These are phyloP conservation scores for Drosophila asahinai DNA, from an alignment of 1,140 invertebrate species.

Conservation along the genomic window DNA sequence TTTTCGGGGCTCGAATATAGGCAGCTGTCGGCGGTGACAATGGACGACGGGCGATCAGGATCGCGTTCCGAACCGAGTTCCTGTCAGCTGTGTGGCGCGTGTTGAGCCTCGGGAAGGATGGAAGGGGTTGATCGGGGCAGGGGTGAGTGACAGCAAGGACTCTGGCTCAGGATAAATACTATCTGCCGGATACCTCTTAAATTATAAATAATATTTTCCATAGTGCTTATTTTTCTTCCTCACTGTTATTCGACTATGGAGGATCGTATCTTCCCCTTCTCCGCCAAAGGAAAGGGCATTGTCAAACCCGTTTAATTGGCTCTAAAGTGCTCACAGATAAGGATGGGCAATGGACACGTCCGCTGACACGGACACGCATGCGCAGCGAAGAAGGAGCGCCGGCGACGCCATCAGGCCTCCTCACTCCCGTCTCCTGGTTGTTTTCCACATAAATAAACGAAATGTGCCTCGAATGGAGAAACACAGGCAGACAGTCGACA, in stretches of 20 bases:
- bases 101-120: slow-evolving; percentile 36
- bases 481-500: slow-evolving; percentile 22
- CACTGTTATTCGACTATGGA: not conserved
- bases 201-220: slow-evolving; percentile 1
- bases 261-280: not conserved
- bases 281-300: slow-evolving; percentile 7
- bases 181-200: too few species aligned
- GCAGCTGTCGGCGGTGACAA: slow-evolving; percentile 54
- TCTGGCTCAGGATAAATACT: not conserved
- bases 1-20: slow-evolving; percentile 5
- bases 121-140: slow-evolving; percentile 10
- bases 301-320: slow-evolving; percentile 72
- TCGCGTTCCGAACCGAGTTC: slow-evolving; percentile 41
- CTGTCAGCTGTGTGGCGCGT: slow-evolving; percentile 76
- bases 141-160: slow-evolving; percentile 51
- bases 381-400: slow-evolving; percentile 38
- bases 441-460: slow-evolving; percentile 58
- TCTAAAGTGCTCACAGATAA: slow-evolving; percentile 52
- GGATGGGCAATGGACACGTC: slow-evolving; percentile 54
- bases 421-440: not conserved
- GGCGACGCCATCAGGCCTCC: slow-evolving; percentile 42
- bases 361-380: slow-evolving; percentile 54
- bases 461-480: slow-evolving; percentile 59
- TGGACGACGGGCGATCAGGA: slow-evolving; percentile 39
- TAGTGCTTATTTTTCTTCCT: not conserved